Base-by-base conservation (phyloP, 2,888 invertebrate genomes). In the Tridacna crocea region DNA sequence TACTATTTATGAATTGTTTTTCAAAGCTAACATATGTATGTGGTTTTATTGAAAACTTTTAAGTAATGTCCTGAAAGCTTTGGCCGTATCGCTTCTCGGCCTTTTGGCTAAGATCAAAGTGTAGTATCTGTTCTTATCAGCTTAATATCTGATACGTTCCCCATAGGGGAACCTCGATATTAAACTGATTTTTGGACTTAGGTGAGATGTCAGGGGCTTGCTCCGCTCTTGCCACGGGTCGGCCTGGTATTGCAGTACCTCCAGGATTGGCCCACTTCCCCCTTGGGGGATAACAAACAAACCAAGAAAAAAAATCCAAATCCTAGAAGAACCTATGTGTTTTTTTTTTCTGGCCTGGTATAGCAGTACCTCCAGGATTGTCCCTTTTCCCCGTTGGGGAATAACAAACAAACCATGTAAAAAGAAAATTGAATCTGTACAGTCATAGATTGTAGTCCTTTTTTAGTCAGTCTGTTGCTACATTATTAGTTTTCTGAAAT, bases 261-360 rank as follows among this genome's bases (percentile, higher is more conserved):
- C 65, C 65, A 95, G 96, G 96, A 84, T 79, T 77, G 88, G 87
- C 88, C 87, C 87, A 88, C 86, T 80, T 83, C 85, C 79, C 61
- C 19, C 48, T 55, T 15, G 72, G 80, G 74, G 77, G 73, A 82
- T 55, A 81, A 70, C 73, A 79, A 70, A 55, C n/a, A 78, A 68
- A 72, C 17, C 1, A 58, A 70, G 11, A 27, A 11, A 66, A 27
- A 26, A 26, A 13, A 11, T 51, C 51, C 51, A n/a, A n/a, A n/a
- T n/a, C n/a, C n/a, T n/a, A n/a, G n/a, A n/a, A n/a, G n/a, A n/a
- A n/a, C n/a, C n/a, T n/a, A n/a, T n/a, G n/a, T n/a, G n/a, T n/a
- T n/a, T n/a, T n/a, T n/a, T n/a, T n/a, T n/a, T n/a, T n/a, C 15
- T 51, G 66, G 46, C 66, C 66, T n/a, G 66, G 66, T 66, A 66